Conservation (phyloP, 2,888 invertebrate species). For the Meiosimyza platycephala region DNA sequence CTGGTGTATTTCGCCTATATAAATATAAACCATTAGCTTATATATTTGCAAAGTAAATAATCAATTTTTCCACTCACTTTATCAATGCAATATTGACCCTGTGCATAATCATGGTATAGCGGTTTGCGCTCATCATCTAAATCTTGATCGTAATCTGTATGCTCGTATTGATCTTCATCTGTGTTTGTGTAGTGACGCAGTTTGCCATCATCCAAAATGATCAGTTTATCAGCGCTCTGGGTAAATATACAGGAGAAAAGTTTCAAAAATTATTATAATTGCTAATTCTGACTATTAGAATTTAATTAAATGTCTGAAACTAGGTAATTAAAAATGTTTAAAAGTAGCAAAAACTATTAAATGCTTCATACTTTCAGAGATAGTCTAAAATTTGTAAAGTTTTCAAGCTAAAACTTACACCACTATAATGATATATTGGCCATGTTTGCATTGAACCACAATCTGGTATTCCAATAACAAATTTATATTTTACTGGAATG, state of each 20-base stretch:
- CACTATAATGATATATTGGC: constrained; percentile 73
- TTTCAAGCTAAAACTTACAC: constrained; percentile 51
- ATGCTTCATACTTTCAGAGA: no score
- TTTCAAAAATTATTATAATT: neutral
- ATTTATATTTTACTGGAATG: constrained; percentile 71
- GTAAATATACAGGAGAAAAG: constrained; percentile 42
- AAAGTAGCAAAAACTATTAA: no score
- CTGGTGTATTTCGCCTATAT: constrained; percentile 61
- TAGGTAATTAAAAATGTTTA: no score
- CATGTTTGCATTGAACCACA: constrained; percentile 78
- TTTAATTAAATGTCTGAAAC: neutral
- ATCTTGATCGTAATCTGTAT: constrained; percentile 64
- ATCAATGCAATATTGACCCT: constrained; percentile 84
- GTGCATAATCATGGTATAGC: constrained; percentile 77
- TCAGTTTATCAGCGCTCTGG: constrained; percentile 69
- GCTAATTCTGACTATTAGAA: neutral
- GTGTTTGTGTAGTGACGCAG: constrained; percentile 80
- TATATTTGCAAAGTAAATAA: neutral
- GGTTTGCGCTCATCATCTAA: constrained; percentile 68
- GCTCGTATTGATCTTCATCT: constrained; percentile 63
- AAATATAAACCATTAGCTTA: constrained; percentile 19
- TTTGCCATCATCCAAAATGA: constrained; percentile 77
- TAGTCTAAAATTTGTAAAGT: neutral
- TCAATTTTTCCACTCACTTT: constrained; percentile 69
- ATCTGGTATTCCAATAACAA: constrained; percentile 75